These are phyloP conservation scores for Semnornis frantzii DNA, from an alignment of 2,113 vertebrate genomes.

Conservation along the genomic window DNA sequence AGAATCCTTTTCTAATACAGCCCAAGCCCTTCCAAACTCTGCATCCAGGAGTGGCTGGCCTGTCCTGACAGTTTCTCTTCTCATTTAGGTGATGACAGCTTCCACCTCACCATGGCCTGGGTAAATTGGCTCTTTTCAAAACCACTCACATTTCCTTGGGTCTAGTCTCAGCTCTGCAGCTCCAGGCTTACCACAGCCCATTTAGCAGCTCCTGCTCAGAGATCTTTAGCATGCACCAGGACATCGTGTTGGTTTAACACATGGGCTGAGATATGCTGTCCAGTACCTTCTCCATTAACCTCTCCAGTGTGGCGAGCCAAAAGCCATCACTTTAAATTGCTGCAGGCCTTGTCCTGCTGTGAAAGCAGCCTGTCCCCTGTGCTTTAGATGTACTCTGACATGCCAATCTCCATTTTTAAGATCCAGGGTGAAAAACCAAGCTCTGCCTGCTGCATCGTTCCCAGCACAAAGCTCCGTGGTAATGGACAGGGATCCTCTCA, in stretches of 20 bases:
- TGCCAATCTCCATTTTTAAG: neutral
- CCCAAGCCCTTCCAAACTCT: neutral
- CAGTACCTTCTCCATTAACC: constrained; percentile 45
- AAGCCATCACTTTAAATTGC: neutral
- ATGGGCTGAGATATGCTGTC: neutral
- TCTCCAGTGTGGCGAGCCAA: neutral
- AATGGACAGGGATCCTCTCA: neutral
- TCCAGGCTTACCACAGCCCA: neutral
- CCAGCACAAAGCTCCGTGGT: fast-evolving
- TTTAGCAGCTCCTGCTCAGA: constrained; percentile 11
- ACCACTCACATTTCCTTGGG: neutral
- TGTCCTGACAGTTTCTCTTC: neutral
- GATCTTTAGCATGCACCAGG: neutral
- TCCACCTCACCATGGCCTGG: neutral
- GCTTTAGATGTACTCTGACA: neutral
- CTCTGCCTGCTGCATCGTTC: neutral
- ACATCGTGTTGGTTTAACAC: neutral
- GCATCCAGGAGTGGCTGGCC: neutral
- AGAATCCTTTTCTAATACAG: neutral
- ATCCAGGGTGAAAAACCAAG: neutral
- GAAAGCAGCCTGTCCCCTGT: constrained; percentile 38
- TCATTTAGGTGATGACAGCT: neutral
- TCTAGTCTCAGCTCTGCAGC: neutral
- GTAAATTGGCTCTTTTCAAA: constrained; percentile 18
- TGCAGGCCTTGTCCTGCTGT: constrained; percentile 38